These are phyloP conservation scores for Mylabris phalerata DNA, from an alignment of 1,140 invertebrate species.

Conservation along the genomic window DNA sequence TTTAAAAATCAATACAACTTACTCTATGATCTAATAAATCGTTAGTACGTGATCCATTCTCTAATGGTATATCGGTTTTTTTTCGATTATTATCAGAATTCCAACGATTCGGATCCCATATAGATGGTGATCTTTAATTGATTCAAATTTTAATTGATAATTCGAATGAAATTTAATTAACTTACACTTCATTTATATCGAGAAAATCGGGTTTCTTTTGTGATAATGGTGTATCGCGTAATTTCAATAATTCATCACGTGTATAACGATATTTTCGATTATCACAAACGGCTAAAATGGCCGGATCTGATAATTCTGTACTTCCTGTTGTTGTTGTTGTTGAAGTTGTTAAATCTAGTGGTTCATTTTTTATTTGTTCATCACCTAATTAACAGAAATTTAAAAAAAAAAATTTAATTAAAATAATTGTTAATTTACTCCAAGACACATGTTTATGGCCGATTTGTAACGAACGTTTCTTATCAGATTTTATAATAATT, in stretches of 20 bases:
- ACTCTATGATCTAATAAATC: slow-evolving; percentile 30
- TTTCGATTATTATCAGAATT: slow-evolving; percentile 44
- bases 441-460: slow-evolving; percentile 3
- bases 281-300: slow-evolving; percentile 29
- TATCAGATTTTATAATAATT: no score
- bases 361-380: not conserved
- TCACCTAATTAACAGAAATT: no score
- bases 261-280: slow-evolving; percentile 26
- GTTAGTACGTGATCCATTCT: slow-evolving; percentile 36
- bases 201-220: slow-evolving; percentile 44
- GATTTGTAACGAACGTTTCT: no score
- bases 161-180: slow-evolving; percentile 6
- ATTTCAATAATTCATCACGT: slow-evolving; percentile 64
- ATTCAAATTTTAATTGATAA: not conserved
- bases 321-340: slow-evolving; percentile 19
- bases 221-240: slow-evolving; percentile 66
- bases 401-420: not conserved
- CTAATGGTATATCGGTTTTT: slow-evolving; percentile 49
- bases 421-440: not conserved
- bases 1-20: slow-evolving; percentile 1
- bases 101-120: slow-evolving; percentile 59
- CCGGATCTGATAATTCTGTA: slow-evolving; percentile 31
- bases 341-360: slow-evolving; percentile 33
- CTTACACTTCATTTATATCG: slow-evolving; percentile 30
- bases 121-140: slow-evolving; percentile 44